A percentile compares a stretch with the other conserved stretches of the same genome.
Evolutionary conservation across 2,888 invertebrate genomes (phyloP).

Genomic region (Poecilobothrus nobilitatus): DNA sequence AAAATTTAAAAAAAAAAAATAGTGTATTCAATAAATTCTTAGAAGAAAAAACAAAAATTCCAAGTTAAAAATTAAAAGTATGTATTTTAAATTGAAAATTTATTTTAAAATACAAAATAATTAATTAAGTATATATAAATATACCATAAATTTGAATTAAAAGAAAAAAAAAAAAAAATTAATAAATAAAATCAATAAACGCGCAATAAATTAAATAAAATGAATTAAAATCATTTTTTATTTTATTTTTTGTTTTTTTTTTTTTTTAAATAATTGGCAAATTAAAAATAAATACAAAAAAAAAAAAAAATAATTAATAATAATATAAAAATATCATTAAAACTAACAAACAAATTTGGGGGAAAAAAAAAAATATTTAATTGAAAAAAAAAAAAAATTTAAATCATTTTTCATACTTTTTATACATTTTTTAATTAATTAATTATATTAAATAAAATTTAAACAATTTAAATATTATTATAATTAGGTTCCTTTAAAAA

Average conservation of each 20-base stretch:
- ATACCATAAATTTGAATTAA: not conserved
- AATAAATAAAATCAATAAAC: too few species aligned
- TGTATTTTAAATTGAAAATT: too few species aligned
- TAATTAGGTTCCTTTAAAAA: not conserved
- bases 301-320: too few species aligned
- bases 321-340: too few species aligned
- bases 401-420: conserved; percentile 7
- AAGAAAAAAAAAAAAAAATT: not conserved
- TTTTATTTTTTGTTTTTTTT: too few species aligned
- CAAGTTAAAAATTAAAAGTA: too few species aligned
- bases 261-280: too few species aligned
- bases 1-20: too few species aligned
- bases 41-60: too few species aligned
- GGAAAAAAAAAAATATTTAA: not conserved
- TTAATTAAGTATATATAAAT: not conserved
- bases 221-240: not conserved
- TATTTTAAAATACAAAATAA: too few species aligned
- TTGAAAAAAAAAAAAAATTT: not conserved
- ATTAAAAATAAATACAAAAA: too few species aligned
- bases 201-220: conserved; percentile 2
- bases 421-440: conserved; percentile 4
- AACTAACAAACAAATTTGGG: not conserved
- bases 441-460: not conserved
- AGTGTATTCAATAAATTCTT: too few species aligned
- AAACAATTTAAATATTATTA: not conserved